These are phyloP conservation scores for Colostygia pectinataria DNA, from an alignment of 2,888 invertebrate genomes.

Conservation along the genomic window DNA sequence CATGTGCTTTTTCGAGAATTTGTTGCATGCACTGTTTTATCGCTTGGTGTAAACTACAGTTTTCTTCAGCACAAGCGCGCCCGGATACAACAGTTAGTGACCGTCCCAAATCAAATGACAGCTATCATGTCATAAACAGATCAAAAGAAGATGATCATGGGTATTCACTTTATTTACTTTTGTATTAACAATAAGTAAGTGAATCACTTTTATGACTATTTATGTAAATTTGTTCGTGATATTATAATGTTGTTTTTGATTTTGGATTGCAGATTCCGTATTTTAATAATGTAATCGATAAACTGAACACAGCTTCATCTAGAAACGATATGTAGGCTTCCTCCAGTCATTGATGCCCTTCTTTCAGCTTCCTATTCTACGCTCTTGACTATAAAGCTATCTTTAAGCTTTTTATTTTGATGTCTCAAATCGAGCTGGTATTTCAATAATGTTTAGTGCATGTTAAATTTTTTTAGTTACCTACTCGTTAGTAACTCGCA, in stretches of 20 bases:
- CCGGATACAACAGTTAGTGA: conserved; percentile 48
- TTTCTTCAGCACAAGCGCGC: conserved; percentile 72
- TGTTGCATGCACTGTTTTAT: conserved; percentile 26
- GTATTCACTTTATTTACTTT: too few relatives aligned
- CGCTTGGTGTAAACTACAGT: conserved; percentile 40
- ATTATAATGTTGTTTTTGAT: conserved; percentile 2
- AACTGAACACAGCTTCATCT: conserved; percentile 1
- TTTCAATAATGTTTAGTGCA: conserved; percentile 58
- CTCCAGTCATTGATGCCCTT: conserved; percentile 68
- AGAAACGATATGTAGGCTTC: conserved; percentile 46
- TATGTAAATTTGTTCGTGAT: too few relatives aligned
- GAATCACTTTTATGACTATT: not conserved
- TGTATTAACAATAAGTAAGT: too few relatives aligned
- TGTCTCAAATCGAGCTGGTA: conserved; percentile 36
- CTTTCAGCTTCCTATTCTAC: conserved; percentile 62
- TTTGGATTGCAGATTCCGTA: conserved; percentile 15
- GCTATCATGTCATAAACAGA: not conserved
- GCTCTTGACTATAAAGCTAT: conserved; percentile 47
- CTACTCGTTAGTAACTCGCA: not conserved
- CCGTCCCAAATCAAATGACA: conserved; percentile 16
- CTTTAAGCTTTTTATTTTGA: conserved; percentile 47
- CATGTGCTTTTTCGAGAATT: conserved; percentile 24
- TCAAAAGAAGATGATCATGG: too few relatives aligned
- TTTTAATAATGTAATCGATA: conserved; percentile 8
- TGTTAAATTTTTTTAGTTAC: conserved; percentile 25